phyloP scores from a whole-genome alignment of 2,888 invertebrate genomes.

The Pelosia muscerda region DNA sequence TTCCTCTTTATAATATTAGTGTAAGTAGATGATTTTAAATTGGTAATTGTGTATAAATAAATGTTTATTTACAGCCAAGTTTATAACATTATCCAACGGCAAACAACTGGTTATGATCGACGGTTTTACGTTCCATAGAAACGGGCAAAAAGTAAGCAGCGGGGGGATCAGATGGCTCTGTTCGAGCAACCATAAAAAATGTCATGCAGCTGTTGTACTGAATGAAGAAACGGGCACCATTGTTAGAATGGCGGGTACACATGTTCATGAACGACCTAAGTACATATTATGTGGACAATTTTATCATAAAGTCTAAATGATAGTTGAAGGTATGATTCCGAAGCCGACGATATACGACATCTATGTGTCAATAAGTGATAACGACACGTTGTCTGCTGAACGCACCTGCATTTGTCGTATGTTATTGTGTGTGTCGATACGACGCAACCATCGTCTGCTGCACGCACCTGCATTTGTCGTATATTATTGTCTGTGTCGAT shows the following conservation, averaged over 20 bases:
- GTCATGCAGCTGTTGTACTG: neutral
- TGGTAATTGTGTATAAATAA: neutral
- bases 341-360: too few relatives aligned
- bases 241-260: neutral
- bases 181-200: constrained; percentile 16
- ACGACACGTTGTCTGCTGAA: too few relatives aligned
- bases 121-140: constrained; percentile 34
- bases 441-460: too few relatives aligned
- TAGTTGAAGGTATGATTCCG: neutral
- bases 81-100: constrained; percentile 15
- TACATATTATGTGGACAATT: neutral
- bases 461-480: too few relatives aligned
- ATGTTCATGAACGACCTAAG: constrained; percentile 11
- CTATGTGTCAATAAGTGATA: too few relatives aligned
- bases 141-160: constrained; percentile 21
- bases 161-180: constrained; percentile 35
- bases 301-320: constrained; percentile 5
- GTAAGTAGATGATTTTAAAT: too few relatives aligned
- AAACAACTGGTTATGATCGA: constrained; percentile 26
- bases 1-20: too few relatives aligned
- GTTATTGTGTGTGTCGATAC: too few relatives aligned
- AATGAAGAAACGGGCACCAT: constrained; percentile 13
- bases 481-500: too few relatives aligned
- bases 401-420: too few relatives aligned
- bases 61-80: constrained; percentile 16